phyloP scores from a whole-genome alignment of 1,140 invertebrate species.

The Phthorimaea operculella region DNA sequence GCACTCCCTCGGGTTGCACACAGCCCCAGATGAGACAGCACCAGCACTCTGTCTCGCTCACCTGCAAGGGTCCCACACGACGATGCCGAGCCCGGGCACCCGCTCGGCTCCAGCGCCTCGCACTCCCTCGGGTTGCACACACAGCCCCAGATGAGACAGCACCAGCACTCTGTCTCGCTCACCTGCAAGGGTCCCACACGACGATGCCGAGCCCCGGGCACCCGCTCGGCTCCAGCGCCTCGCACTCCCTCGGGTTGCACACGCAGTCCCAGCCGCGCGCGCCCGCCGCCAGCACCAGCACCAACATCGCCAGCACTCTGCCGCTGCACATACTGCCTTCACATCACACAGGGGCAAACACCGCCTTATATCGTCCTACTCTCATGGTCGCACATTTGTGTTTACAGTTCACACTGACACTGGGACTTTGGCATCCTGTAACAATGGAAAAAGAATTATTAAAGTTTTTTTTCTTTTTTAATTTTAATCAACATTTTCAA shows the following conservation, averaged over 20 bases:
- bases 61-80: too few relatives aligned
- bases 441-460: conserved; percentile 19
- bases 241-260: conserved; percentile 70
- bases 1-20: conserved; percentile 70
- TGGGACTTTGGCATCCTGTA: conserved; percentile 23
- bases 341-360: conserved; percentile 41
- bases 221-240: conserved; percentile 69
- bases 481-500: too few relatives aligned
- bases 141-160: too few relatives aligned
- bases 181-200: conserved; percentile 73
- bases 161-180: too few relatives aligned
- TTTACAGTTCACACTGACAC: background rate
- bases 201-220: conserved; percentile 71
- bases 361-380: conserved; percentile 33
- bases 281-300: conserved; percentile 41
- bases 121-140: too few relatives aligned
- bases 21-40: too few relatives aligned
- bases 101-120: too few relatives aligned
- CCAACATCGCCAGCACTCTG: conserved; percentile 50
- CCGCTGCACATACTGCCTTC: conserved; percentile 41
- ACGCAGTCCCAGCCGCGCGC: conserved; percentile 65
- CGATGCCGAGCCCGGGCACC: too few relatives aligned
- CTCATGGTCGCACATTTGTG: conserved; percentile 27
- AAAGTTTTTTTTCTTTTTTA: too few relatives aligned
- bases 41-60: too few relatives aligned